Percentiles rank a stretch among this genome's conserved stretches.
Evolutionary conservation across 2,888 invertebrate species (phyloP).

Genomic region (Dryadula phaetusa): DNA sequence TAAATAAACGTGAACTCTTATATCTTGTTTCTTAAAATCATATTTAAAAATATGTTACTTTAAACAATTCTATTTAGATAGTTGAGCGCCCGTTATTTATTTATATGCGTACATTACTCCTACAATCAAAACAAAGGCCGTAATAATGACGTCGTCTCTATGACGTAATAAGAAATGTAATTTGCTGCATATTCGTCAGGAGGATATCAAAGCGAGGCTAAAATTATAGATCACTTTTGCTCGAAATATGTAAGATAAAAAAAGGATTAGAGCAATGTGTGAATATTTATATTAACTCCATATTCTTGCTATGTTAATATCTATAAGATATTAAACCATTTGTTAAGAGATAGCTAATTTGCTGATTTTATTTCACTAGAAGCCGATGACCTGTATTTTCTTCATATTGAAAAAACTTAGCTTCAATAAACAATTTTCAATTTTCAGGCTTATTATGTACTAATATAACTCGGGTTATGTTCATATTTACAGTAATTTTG

Average conservation of each 20-base stretch:
- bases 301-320: too few species aligned
- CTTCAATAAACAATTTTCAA: too few species aligned
- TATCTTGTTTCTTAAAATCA: background rate
- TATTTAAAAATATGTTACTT: background rate
- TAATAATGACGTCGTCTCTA: constrained; percentile 60
- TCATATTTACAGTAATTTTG: background rate
- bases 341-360: too few species aligned
- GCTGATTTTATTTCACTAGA: too few species aligned
- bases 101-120: constrained; percentile 63
- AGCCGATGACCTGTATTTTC: too few species aligned
- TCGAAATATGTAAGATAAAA: constrained; percentile 21
- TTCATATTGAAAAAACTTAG: too few species aligned
- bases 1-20: background rate
- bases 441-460: too few species aligned
- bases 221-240: constrained; percentile 38
- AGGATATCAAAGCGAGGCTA: constrained; percentile 35
- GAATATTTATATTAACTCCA: too few species aligned
- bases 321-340: too few species aligned
- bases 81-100: constrained; percentile 52
- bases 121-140: constrained; percentile 57
- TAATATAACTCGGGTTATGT: too few species aligned
- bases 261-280: too few species aligned
- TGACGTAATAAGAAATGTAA: constrained; percentile 52
- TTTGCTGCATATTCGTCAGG: constrained; percentile 44
- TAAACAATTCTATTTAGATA: constrained; percentile 33